These are phyloP conservation scores for Pyrrhura leucotis DNA, from an alignment of 2,797 vertebrate species.

Conservation along the genomic window DNA sequence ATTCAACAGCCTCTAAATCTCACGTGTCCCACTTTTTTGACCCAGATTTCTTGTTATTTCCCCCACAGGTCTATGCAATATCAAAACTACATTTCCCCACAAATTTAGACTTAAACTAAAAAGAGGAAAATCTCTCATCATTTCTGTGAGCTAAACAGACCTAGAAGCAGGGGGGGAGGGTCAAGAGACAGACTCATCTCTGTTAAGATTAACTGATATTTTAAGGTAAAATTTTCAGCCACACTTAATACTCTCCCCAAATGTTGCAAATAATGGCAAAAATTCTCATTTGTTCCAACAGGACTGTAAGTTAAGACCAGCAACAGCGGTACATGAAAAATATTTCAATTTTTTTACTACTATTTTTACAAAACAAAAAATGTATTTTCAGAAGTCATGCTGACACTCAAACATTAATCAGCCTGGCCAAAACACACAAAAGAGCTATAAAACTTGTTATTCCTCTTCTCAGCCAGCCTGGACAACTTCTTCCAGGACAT, in stretches of 20 bases:
- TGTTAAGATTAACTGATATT: not conserved
- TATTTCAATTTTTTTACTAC: not conserved
- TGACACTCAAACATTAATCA: not conserved
- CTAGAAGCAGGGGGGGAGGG: not conserved
- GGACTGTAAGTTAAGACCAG: not conserved
- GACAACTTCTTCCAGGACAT: constrained; percentile 20
- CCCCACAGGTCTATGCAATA: constrained; percentile 24
- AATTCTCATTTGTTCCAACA: not conserved
- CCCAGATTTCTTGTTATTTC: constrained; percentile 51
- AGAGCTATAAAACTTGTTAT: constrained; percentile 3
- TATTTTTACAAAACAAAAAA: constrained; percentile 23
- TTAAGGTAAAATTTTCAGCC: not conserved
- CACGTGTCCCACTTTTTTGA: constrained; percentile 55
- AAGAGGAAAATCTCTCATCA: not conserved
- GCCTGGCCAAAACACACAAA: constrained; percentile 2
- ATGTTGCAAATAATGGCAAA: not conserved
- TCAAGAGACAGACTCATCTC: not conserved
- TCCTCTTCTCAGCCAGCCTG: not conserved
- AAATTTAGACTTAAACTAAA: constrained; percentile 25
- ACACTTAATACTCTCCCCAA: not conserved
- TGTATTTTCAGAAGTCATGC: constrained; percentile 19
- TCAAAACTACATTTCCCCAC: constrained; percentile 35
- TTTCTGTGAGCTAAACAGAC: not conserved
- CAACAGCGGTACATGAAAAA: not conserved
- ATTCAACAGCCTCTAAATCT: constrained; percentile 50